Base-by-base conservation (phyloP, 1,140 invertebrate species). In the Chlorops oryzae region DNA sequence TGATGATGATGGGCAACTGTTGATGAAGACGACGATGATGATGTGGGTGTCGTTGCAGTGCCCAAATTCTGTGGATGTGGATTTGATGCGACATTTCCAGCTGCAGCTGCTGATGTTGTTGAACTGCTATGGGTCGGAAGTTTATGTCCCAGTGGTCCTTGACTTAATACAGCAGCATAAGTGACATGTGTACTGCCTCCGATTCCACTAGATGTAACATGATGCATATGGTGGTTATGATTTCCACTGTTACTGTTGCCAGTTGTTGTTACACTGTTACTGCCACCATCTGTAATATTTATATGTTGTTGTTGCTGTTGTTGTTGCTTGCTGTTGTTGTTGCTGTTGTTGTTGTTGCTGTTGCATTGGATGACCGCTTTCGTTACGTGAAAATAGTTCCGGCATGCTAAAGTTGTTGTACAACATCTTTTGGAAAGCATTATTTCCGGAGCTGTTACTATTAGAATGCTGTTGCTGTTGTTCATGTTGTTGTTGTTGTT, bases 131-230 rank as follows among this genome's bases (percentile, higher is more conserved):
- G 21, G 59, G n/a, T n/a, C n/a, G n/a, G n/a, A n/a, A n/a, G n/a
- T n/a, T n/a, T n/a, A n/a, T n/a, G n/a, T n/a, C n/a, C 59, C 52
- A 59, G 63, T 9, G 59, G 65, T 18, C 71, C 73, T 50, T 73
- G 70, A 44, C 73, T 72, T 15, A 75, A 56, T 24, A 75, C 74
- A 34, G 73, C 74, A 5, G 74, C 74, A 54, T 75, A 75, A 1
- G 73, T 75, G 21, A 73, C 72, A 21, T 58, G 57, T 17, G 55
- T 56, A 41, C 57, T n/a, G n/a, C n/a, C n/a, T n/a, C n/a, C n/a
- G n/a, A n/a, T n/a, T 43, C 47, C 23, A 50, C 52, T 38, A 55
- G 47, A 21, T 32, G 51, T 22, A 37, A 44, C 34, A 41, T n/a
- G n/a, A n/a, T n/a, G n/a, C n/a, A n/a, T n/a, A n/a, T n/a, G n/a